phyloP scores from a whole-genome alignment of 1,140 invertebrate genomes.

The Calycopis cecrops region DNA sequence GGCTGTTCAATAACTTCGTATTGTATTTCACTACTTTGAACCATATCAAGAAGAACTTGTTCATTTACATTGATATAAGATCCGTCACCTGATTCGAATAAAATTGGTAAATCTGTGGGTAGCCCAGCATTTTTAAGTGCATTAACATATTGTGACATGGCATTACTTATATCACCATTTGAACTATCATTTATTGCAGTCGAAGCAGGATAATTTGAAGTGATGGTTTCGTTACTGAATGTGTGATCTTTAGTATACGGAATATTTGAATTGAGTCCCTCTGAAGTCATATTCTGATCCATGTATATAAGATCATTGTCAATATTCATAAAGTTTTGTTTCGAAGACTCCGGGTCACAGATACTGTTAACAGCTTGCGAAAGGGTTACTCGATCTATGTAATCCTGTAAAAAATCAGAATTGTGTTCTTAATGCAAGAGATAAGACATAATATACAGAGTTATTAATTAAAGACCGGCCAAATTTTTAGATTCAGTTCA shows the following conservation, averaged over 20 bases:
- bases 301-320: conserved; percentile 63
- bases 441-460: not conserved
- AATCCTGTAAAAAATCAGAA: conserved; percentile 43
- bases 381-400: conserved; percentile 60
- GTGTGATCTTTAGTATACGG: conserved; percentile 44
- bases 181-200: conserved; percentile 31
- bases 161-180: conserved; percentile 43
- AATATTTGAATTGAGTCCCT: conserved; percentile 44
- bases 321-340: conserved; percentile 52
- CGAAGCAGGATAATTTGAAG: conserved; percentile 42
- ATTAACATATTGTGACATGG: conserved; percentile 72
- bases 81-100: conserved; percentile 75
- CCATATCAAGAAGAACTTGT: conserved; percentile 75
- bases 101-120: conserved; percentile 73
- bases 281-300: conserved; percentile 52
- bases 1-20: conserved; percentile 74
- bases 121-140: conserved; percentile 74
- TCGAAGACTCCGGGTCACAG: conserved; percentile 49
- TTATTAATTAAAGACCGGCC: no score
- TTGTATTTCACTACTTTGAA: conserved; percentile 73
- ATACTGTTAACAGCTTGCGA: conserved; percentile 67
- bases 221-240: conserved; percentile 44
- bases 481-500: no score
- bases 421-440: not conserved
- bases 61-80: conserved; percentile 76